phyloP scores from a whole-genome alignment of 2,113 vertebrate species.

The Ptilorrhoa leucosticta region DNA sequence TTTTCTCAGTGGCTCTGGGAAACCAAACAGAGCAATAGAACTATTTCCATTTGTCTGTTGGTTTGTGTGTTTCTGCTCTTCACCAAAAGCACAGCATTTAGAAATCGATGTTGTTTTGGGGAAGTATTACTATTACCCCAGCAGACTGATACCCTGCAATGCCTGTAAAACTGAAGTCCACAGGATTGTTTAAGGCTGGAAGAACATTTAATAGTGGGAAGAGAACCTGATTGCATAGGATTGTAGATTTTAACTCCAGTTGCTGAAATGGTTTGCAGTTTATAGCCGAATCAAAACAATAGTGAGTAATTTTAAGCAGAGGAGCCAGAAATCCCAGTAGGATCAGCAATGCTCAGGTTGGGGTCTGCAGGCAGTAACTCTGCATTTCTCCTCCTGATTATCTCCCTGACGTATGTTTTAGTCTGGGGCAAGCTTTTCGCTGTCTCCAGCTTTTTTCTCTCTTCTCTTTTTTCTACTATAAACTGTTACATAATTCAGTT shows the following conservation, averaged over 20 bases:
- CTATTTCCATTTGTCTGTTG: slow-evolving; percentile 5
- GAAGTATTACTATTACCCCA: not conserved
- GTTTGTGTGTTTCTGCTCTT: not conserved
- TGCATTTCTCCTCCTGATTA: not conserved
- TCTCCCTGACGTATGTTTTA: not conserved
- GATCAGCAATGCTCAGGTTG: not conserved
- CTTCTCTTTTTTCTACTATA: not conserved
- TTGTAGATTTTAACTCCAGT: not conserved
- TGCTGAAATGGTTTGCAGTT: not conserved
- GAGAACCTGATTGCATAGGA: not conserved
- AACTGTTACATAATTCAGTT: not conserved
- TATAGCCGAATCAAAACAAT: not conserved
- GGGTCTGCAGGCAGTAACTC: not conserved
- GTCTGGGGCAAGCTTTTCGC: not conserved
- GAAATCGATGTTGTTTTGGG: not conserved
- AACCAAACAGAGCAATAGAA: not conserved
- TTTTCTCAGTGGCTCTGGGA: not conserved
- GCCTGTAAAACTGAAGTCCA: not conserved
- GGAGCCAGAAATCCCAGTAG: not conserved
- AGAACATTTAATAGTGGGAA: not conserved
- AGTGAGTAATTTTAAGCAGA: not conserved
- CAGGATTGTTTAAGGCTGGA: not conserved
- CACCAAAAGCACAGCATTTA: not conserved
- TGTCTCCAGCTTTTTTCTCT: not conserved
- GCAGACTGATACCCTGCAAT: not conserved